phyloP scores from a whole-genome alignment of 2,113 vertebrate genomes.

The Pampusana beccarii region DNA sequence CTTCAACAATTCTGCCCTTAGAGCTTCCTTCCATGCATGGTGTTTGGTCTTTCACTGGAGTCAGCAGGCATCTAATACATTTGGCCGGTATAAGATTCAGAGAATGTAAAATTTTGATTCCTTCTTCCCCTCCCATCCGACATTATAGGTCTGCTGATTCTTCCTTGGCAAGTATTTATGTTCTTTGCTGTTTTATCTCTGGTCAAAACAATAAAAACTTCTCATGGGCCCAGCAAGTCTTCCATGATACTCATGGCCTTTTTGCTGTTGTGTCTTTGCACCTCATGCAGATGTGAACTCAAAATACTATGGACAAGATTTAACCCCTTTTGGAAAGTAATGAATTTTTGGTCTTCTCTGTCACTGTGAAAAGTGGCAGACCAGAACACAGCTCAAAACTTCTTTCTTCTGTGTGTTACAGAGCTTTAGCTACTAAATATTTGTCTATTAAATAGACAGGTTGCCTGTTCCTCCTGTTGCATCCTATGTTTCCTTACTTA shows the following conservation, averaged over 20 bases:
- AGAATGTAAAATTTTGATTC: background rate
- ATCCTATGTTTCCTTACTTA: background rate
- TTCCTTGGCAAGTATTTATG: background rate
- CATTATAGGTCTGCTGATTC: background rate
- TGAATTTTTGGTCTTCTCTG: background rate
- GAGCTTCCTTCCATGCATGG: background rate
- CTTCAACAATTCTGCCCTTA: background rate
- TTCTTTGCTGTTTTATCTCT: background rate
- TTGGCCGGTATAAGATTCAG: background rate
- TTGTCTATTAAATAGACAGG: background rate
- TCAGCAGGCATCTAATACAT: background rate
- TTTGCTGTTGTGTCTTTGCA: background rate
- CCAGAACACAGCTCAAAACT: background rate
- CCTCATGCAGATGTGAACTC: background rate
- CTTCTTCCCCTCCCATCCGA: background rate
- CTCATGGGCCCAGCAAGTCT: background rate
- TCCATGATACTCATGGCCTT: background rate
- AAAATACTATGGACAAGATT: background rate
- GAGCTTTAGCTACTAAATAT: background rate
- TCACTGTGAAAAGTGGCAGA: background rate
- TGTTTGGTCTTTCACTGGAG: background rate
- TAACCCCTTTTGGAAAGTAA: background rate
- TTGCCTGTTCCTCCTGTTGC: background rate
- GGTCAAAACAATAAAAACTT: constrained; percentile 11
- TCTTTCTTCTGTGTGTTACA: background rate